These are phyloP conservation scores for Caenorhabditis angaria DNA, from an alignment of 2,888 invertebrate species.

Conservation along the genomic window DNA sequence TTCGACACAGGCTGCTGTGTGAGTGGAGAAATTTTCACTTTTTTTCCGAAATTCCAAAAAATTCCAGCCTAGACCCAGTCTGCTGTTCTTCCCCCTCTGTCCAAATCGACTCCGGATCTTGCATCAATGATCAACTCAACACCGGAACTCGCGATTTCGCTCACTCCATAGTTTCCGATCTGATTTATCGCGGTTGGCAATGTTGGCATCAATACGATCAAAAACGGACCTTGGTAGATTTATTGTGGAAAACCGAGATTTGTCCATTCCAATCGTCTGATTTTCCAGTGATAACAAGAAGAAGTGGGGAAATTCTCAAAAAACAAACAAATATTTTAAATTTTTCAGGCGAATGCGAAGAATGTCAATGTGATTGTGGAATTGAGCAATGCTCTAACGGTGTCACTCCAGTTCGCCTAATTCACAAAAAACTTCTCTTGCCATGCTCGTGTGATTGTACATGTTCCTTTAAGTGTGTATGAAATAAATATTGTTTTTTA, in stretches of 20 bases:
- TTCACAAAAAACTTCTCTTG: slow-evolving; percentile 58
- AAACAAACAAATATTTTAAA: background rate
- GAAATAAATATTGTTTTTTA: background rate
- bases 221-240: slow-evolving; percentile 65
- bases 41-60: too few species aligned
- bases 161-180: slow-evolving; percentile 57
- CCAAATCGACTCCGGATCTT: slow-evolving; percentile 57
- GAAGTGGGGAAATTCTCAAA: slow-evolving; percentile 24
- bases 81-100: slow-evolving; percentile 67
- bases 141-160: slow-evolving; percentile 51
- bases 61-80: slow-evolving; percentile 69
- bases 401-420: slow-evolving; percentile 59
- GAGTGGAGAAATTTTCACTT: too few species aligned
- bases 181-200: slow-evolving; percentile 63
- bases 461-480: slow-evolving; percentile 63
- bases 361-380: slow-evolving; percentile 67
- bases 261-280: slow-evolving; percentile 60
- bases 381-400: slow-evolving; percentile 67
- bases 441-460: slow-evolving; percentile 65
- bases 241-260: slow-evolving; percentile 70
- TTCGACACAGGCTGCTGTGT: slow-evolving; percentile 64
- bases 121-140: slow-evolving; percentile 67
- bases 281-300: slow-evolving; percentile 43
- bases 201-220: slow-evolving; percentile 71
- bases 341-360: slow-evolving; percentile 54